Evolutionary conservation across 2,113 vertebrate genomes (phyloP), one percentile per base, ranked within the genome.

Genomic region (Indicator indicator): DNA sequence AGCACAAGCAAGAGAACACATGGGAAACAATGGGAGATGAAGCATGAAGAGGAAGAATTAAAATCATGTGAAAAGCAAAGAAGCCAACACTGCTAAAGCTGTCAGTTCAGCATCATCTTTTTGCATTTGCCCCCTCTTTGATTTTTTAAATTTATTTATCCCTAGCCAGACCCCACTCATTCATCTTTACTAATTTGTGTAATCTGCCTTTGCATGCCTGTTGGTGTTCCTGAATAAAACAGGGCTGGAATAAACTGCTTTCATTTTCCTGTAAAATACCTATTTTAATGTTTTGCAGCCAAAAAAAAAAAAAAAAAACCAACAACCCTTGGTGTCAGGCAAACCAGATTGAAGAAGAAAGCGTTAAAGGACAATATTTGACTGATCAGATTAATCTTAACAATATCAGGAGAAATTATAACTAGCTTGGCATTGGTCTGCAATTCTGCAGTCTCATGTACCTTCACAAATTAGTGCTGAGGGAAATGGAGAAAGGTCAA

Each of bases 31-130:
- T 5, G 40, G 60, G 52, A 89, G 44, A 75, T 83, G 78, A 73
- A 81, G 83, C 89, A 81, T 72, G 65, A 95, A 91, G 72, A 93
- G 62, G 52, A 91, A 60, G 70, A 88, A 84, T 44, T 89, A 65
- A 86, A 92, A 93, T 48, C 42, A 48, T 73, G 42, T 44, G 68
- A 68, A 87, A 95, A 85, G 69, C 87, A 63, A 60, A 60, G 60
- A 90, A 81, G 58, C 46, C 70, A 38, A 5, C 59, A 65, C 36
- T 5, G 12, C 87, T 60, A 59, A 67, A 83, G 69, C 69, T 78
- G 70, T 59, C 54, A 38, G n/a, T 88, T 81, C 63, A 30, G 42
- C 58, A 40, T 38, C 10, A 28, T 67, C 81, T 21, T 79, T 90
- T 76, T 62, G 40, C 27, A n/a, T 90, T 84, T 91, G 4, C 50